Base-by-base conservation (phyloP, 2,797 vertebrate species). In the Gambusia yucatana region DNA sequence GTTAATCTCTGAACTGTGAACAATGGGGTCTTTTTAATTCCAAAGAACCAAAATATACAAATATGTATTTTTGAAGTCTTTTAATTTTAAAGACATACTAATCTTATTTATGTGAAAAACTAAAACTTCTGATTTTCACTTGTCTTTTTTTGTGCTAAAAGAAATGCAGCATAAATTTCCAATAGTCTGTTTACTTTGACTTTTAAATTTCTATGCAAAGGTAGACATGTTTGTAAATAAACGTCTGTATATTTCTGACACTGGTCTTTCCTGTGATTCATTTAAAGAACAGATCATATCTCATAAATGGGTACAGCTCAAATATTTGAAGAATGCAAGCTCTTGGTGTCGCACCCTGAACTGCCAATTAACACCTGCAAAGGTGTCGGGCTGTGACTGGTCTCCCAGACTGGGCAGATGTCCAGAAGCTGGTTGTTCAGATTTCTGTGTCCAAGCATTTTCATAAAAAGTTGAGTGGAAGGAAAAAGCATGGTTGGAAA, bases 181-280 rank as follows among this genome's bases (percentile, higher is more conserved):
- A 83, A 85, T 55, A 94, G 94, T 94, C 75, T 91, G 94, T 95
- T 96, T 95, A 94, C 93, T 93, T 81, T 90, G 47, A 91, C 83
- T 89, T 90, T 90, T 48, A 91, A 91, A 94, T 89, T 85, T 93
- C 88, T 93, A 94, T 96, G 92, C 93, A 95, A 93, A 92, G 91
- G 82, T 75, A 86, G 86, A 84, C 8, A 71, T 91, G 88, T 94
- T 89, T 95, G 94, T 96, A 95, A 95, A 95, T 94, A 94, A 95
- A 94, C 86, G 75, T 61, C 14, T 33, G 28, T 92, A 90, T 91
- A 91, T 93, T 94, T 95, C 91, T 86, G 88, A 90, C 52, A 16
- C 57, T 13, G 17, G 71, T 10, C 44, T 63, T 61, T 67, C 48
- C 71, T 84, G 46, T 76, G 33, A 41, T 67, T 67, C 63, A 11